Evolutionary conservation across 2,113 vertebrate species (phyloP), one percentile per base, ranked within the genome.

Genomic region (Gallinago media): DNA sequence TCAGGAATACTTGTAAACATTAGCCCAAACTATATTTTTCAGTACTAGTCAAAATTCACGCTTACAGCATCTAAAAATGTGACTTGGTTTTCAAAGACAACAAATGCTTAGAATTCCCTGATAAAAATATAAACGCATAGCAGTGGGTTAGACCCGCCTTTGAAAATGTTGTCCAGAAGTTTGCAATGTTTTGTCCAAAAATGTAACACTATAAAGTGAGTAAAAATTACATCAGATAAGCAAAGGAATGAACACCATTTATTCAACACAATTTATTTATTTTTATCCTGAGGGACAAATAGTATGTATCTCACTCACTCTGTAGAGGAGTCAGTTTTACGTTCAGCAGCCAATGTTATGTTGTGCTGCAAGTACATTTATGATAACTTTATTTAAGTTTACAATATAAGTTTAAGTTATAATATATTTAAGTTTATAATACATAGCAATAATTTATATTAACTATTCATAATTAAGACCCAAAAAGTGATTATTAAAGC

Each of bases 1-100:
- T 96, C 62, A 72, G 86, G 90, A 94, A 93, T 67, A 68, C 59
- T 76, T 79, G 54, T 77, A 89, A 84, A 72, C 26, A 5, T 49
- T 72, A 68, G 34, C 72, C 56, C 27, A 31, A 74, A 63, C 14
- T 8, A 13, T 66, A 66, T 71, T 90, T 95, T 80, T 49, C 56
- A 88, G 38, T 31, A 25, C 34, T 13, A 61, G 46, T 49, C 59
- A 84, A 71, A 87, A 78, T 70, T 56, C n/a, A 71, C 38, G n/a
- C 61, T 36, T 52, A 9, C 73, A 75, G 38, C 68, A 81, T 47
- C 27, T 67, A 50, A 49, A 23, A 34, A 34, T 26, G 47, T 36
- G 36, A 47, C 32, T 89, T 67, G 15, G 15, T 95, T 93, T 67
- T 71, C 75, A 80, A 58, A 80, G 79, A 34, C 25, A 20, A 12